Percentiles rank a stretch among this genome's conserved stretches.
phyloP scores from a whole-genome alignment of 2,797 vertebrate species.

The Sebastiscus albofasciatus region DNA sequence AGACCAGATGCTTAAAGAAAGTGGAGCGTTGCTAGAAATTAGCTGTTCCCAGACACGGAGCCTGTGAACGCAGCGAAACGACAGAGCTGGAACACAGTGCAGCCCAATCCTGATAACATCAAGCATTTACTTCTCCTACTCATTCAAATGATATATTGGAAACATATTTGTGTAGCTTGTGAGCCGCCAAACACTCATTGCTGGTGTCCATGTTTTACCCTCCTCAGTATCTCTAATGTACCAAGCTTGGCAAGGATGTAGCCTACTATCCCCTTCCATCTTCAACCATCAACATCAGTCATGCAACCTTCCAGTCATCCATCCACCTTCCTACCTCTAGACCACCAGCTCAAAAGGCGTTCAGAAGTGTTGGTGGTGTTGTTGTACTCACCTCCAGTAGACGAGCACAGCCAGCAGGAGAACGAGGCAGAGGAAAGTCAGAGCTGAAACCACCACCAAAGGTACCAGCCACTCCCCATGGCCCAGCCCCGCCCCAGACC shows the following conservation, averaged over 20 bases:
- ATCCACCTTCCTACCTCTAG: neutral
- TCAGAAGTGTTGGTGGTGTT: neutral
- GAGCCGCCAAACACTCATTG: neutral
- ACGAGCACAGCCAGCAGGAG: conserved; percentile 91
- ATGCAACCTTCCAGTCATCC: neutral
- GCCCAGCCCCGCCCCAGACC: conserved; percentile 74
- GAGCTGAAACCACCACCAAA: conserved; percentile 90
- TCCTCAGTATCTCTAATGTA: neutral
- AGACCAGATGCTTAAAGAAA: no score
- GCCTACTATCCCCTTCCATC: neutral
- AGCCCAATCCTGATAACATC: neutral
- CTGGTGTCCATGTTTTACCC: neutral
- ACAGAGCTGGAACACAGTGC: neutral
- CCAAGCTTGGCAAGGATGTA: neutral
- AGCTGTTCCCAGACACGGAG: no score
- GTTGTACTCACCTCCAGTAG: conserved; percentile 91
- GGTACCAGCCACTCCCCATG: conserved; percentile 93
- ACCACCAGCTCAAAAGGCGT: neutral
- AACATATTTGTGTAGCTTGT: neutral
- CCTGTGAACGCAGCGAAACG: neutral
- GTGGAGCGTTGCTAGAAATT: no score
- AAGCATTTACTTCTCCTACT: neutral
- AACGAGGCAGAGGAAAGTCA: conserved; percentile 91
- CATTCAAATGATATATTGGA: neutral
- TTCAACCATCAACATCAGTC: neutral